Base-by-base conservation (phyloP, 2,888 invertebrate genomes). In the Drosophila flavopinicola region DNA sequence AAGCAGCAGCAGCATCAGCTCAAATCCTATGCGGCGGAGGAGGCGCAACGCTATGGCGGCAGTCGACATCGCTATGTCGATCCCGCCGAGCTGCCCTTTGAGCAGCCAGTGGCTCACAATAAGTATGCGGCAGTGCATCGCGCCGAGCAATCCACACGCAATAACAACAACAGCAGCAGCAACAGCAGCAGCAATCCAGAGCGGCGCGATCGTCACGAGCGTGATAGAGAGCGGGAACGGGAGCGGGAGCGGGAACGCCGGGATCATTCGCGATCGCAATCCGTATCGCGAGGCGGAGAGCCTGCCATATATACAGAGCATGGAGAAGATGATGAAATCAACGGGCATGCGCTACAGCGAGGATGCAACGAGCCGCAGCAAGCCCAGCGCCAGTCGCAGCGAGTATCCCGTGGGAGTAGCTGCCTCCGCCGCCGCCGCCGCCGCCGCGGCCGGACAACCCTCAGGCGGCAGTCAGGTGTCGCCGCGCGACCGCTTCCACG, bases 401-500 rank as follows among this genome's bases (percentile, higher is more conserved):
- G 60, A 61, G 24, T 54, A 59, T 20, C 20, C 11, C 47, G 30
- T 20, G 7, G 17, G n/a, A 44, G 17, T 17, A 30, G 20, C 17
- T 29, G 9, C 17, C 17, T 1, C 42, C 27, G 5, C 10, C 5
- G 3, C 17, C 11, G 17, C 20, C 17, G 20, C 24, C 6, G 38
- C 15, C 17, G n/a, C 42, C 27, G 5, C 10, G 3, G 3, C 17
- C 11, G 17, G n/a, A n/a, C n/a, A n/a, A n/a, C n/a, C 20, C 17
- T 13, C 24, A 6, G 38, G 11, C 17, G 45, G 37, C 51, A 69
- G 68, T 24, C 83, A 78, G 45, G 82, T 90, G n/a, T 93, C 94
- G 1, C 96, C 96, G 0, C 94, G 95, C 75, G 96, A 96, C 84
- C 93, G 96, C 59, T 96, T 96, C 91, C 95, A 95, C 80, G 96